Base-by-base conservation (phyloP, 64 coral and sea anemone species). In the Porites lutea region DNA sequence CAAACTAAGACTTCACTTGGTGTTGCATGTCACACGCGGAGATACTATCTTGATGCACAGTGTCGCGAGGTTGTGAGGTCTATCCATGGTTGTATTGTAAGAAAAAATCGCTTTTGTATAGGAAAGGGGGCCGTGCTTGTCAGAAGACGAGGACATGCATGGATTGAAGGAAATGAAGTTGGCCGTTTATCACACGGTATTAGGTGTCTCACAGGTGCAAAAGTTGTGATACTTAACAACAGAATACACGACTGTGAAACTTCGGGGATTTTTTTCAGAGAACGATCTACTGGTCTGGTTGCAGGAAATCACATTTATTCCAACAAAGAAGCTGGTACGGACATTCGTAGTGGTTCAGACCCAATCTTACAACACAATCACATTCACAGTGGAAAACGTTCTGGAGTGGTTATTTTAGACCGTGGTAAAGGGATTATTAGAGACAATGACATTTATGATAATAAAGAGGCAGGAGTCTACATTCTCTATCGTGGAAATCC, bases 371-470 rank as follows among this genome's bases (percentile, higher is more conserved):
- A 99, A 43, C 97, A 99, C 75, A 99, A 99, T 71, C 82, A 93
- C 4, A 96, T 99, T 37, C 94, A 96, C 13, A 99, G 92, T 86
- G 94, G 97, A 43, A 87, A 88, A 63, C 88, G 97, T 14, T 99
- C 94, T 7, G 97, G 94, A 6, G 89, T 99, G 0, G 94, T 99
- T 21, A 79, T 99, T 52, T 84, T 99, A 43, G 97, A 99, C 58
- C 92, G 97, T 21, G 97, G 97, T 11, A 82, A 89, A 78, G 97
- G 94, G 27, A 12, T 93, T 22, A 90, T 94, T 50, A 69, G 92
- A 57, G 97, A 99, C 77, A 99, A 99, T 82, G 97, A 99, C 60
- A 96, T 99, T 19, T 96, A 94, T 92, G 94, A 96, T 64, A 99
- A 99, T 78, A 93, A 89, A 13, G 97, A 99, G 18, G 97, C 97